Conservation (phyloP, 2,113 vertebrate species). For the Antechinus stuartii region DNA sequence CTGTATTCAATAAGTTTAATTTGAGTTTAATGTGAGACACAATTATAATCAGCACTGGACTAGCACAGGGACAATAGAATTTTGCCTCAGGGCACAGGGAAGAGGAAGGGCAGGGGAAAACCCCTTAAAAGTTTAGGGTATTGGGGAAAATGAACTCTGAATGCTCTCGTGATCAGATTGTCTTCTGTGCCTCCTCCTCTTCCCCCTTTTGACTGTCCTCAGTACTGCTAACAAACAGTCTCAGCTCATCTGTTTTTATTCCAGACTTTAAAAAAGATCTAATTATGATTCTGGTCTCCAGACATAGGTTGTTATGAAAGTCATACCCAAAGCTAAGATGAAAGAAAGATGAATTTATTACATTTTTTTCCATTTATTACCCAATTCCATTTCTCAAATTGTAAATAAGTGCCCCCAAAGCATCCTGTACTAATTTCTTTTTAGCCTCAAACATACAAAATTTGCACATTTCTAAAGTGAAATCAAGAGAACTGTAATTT, state of each 20-base stretch:
- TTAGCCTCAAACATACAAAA: not conserved
- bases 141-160: not conserved
- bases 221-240: not conserved
- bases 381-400: not conserved
- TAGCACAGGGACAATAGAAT: not conserved
- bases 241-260: not conserved
- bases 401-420: not conserved
- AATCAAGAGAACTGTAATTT: not conserved
- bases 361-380: not conserved
- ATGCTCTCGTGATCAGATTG: not conserved
- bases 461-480: not conserved
- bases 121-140: not conserved
- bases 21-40: not conserved
- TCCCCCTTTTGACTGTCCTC: not conserved
- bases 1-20: not conserved
- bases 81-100: not conserved
- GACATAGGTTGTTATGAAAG: not conserved
- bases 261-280: not conserved
- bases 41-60: not conserved
- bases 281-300: not conserved
- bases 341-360: not conserved
- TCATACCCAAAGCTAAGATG: not conserved
- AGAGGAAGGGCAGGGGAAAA: not conserved
- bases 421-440: not conserved
- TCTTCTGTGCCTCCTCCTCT: not conserved